Evolutionary conservation across 92 coral and sea anemone genomes (phyloP), one percentile per base, ranked within the genome.

Genomic region (Pocillopora grandis): DNA sequence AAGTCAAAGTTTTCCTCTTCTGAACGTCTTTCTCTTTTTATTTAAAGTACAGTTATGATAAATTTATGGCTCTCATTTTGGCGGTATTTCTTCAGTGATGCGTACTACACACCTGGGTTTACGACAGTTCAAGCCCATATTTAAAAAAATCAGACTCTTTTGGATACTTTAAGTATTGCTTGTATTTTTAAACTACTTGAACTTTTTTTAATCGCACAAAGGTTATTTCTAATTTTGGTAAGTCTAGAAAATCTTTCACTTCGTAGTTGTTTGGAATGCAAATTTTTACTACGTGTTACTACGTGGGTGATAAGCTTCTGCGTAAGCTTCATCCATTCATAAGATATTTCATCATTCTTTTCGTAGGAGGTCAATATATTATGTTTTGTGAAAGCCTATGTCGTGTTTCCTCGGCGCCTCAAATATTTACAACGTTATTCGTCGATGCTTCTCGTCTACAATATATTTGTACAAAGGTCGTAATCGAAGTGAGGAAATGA

Each of bases 251-350:
- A 16, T 48, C 20, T 66, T 52, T 60, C n/a, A 16, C 49, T 5
- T 19, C 0, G 1, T 21, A 5, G 82, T 77, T 37, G 61, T 78
- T 78, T 61, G 72, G 10, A 36, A 78, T 78, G 82, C 72, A 78
- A 78, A 78, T 63, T 52, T 36, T 0, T 5, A 3, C 52, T 42
- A 27, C 31, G 1, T 58, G 13, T 42, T 23, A 31, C 49, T n/a
- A 70, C 42, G 85, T 69, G 69, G 78, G 78, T 77, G 71, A 42
- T 42, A 42, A 27, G 52, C 52, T 70, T n/a, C 58, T 11, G 19
- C 76, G 77, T 31, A 37, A 3, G 52, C 52, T 42, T 3, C 8
- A 59, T 70, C 42, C 77, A 71, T 81, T 81, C 59, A 81, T n/a
- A 48, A 33, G 4, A 17, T 71, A 35, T 71, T 80, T 68, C 74